Evolutionary conservation across 2,113 vertebrate genomes (phyloP).

Genomic region (Procavia capensis): DNA sequence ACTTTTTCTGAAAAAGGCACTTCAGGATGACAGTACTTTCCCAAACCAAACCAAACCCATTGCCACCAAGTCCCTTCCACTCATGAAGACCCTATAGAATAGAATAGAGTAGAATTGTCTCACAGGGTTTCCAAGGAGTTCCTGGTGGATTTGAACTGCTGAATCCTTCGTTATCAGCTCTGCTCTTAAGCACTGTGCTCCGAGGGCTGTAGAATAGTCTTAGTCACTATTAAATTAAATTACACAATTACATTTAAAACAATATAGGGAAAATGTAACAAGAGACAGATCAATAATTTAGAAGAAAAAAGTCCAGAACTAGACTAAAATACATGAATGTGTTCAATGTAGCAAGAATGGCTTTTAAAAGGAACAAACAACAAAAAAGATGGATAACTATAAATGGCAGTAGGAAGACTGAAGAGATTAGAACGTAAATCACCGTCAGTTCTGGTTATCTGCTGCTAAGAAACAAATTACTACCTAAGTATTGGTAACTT

Average conservation of each 20-base stretch:
- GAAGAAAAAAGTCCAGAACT: not conserved
- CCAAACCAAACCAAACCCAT: too few relatives aligned
- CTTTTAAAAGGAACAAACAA: slow-evolving; percentile 35
- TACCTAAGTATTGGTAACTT: not conserved
- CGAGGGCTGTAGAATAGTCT: not conserved
- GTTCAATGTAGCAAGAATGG: not conserved
- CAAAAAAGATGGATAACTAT: slow-evolving; percentile 13
- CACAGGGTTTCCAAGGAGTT: too few relatives aligned
- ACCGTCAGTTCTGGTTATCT: not conserved
- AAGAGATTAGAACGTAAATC: not conserved
- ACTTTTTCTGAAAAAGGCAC: not conserved
- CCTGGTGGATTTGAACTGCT: too few relatives aligned
- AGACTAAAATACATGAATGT: not conserved
- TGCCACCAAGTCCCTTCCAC: too few relatives aligned
- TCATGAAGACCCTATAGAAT: too few relatives aligned
- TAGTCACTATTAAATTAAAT: not conserved
- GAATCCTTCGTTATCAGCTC: too few relatives aligned
- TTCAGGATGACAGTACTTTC: not conserved
- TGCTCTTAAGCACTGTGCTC: too few relatives aligned
- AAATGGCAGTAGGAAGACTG: not conserved
- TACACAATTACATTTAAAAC: not conserved
- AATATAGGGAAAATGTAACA: not conserved
- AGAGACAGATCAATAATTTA: not conserved
- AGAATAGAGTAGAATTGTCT: too few relatives aligned
- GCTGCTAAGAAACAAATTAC: not conserved